Conservation (phyloP, 2,113 vertebrate species). For the Coregonus clupeaformis region DNA sequence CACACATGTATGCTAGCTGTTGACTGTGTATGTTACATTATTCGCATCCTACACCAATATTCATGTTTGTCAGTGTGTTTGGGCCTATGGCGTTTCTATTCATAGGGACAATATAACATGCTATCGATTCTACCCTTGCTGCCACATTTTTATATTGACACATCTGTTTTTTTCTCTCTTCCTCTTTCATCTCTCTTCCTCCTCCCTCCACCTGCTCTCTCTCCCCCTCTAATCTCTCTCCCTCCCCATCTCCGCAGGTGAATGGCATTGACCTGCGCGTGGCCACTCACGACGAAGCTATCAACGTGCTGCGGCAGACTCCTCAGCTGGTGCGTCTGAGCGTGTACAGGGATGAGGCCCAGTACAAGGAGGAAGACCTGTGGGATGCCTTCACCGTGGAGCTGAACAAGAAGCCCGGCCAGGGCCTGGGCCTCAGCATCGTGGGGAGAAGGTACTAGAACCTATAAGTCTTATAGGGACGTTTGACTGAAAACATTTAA, state of each 20-base stretch:
- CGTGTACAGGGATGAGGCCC: slow-evolving; percentile 92
- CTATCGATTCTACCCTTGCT: too few species aligned
- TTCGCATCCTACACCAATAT: too few species aligned
- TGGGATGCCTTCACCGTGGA: slow-evolving; percentile 87
- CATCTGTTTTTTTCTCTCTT: neutral
- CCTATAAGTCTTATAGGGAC: neutral
- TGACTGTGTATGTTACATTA: too few species aligned
- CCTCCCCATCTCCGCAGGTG: slow-evolving; percentile 72
- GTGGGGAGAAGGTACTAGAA: slow-evolving; percentile 77
- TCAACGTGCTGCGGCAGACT: slow-evolving; percentile 93
- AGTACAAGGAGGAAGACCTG: slow-evolving; percentile 94
- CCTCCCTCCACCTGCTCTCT: neutral
- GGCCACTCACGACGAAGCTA: slow-evolving; percentile 94
- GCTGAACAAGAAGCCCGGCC: slow-evolving; percentile 88
- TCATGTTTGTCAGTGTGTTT: too few species aligned
- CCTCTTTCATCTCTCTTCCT: neutral
- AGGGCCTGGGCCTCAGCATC: slow-evolving; percentile 93
- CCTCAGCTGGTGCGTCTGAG: slow-evolving; percentile 85
- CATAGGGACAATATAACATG: too few species aligned
- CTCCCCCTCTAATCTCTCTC: neutral
- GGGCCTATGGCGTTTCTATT: too few species aligned
- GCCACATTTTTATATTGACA: too few species aligned
- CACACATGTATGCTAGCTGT: too few species aligned
- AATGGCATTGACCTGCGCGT: slow-evolving; percentile 89
- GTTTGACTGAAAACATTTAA: too few species aligned